Base-by-base conservation (phyloP, 2,797 vertebrate species). In the Liparis tanakae region DNA sequence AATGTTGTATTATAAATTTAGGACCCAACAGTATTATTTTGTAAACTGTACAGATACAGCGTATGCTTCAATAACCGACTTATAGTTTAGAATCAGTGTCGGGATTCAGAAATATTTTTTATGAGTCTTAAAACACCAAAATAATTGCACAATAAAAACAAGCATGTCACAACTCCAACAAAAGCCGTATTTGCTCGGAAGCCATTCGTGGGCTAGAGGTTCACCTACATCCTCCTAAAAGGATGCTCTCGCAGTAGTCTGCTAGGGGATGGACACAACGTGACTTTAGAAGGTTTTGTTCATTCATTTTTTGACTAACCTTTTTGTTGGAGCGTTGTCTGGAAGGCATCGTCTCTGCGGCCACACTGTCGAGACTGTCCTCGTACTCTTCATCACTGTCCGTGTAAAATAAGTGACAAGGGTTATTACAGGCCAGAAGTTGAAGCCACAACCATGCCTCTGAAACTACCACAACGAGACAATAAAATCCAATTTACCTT, bases 401-500 rank as follows among this genome's bases (percentile, higher is more conserved):
- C 82, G 93, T 95, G 90, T 0, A 59, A 64, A 88, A 85, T 70
- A 89, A 74, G 69, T 30, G 36, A 78, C 53, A 17, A 44, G 25
- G 54, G 75, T 82, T 78, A 86, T 78, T 84, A 82, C 67, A 73
- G 65, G 46, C 51, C 51, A 82, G 61, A 83, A 87, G 61, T 81
- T 74, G 70, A 86, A 85, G 83, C 78, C 10, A 30, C 67, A 85
- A 85, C 67, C 72, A 46, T 44, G 61, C 71, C 72, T 87, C 80
- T 87, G 50, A 78, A 84, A 89, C 74, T 87, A 91, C 84, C 88
- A 92, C 86, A 86, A 81, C 56, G 80, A 71, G 82, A 88, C 82
- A 85, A 87, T 87, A 90, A 36, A 41, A 82, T 91, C 88, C 89
- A 93, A 92, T 93, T 93, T 92, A 90, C 85, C 87, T 92, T 92